Base-by-base conservation (phyloP, 2,888 invertebrate genomes). In the Eubasilissa splendida region DNA sequence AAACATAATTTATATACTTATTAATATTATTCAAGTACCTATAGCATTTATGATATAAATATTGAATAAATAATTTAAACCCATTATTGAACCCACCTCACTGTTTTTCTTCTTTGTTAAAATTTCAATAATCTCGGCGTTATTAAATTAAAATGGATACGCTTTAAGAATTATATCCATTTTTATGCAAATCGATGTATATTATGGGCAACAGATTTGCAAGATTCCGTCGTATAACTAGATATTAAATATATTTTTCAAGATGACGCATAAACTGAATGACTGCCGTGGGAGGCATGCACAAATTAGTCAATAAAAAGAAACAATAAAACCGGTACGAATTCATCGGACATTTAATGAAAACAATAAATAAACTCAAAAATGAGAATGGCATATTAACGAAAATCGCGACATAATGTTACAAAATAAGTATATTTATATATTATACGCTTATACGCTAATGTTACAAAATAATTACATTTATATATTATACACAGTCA, bases 81-180 rank as follows among this genome's bases (percentile, higher is more conserved):
- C 42, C 42, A 42, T 42, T 42, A 42, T 42, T 42, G 7, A 42
- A 63, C 11, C 33, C 11, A 63, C 31, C 12, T 31, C 31, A 10
- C 31, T 42, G 14, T 31, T 63, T 60, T 63, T 63, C 33, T 63
- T 31, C 10, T 63, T 22, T 31, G 31, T 3, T 9, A 63, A 63
- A 63, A 63, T 63, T 63, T 63, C 7, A 63, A 63, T 63, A 63
- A 63, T 63, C 63, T 11, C 5, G 63, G 31, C 63, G n/a, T 63
- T 63, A 33, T 63, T 31, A 8, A 63, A 33, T 11, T 12, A 63
- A 63, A 63, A 63, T 63, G 33, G 42, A 63, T 31, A 63, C 4
- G 63, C 63, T 63, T 63, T 68, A 58, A 58, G 50, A 50, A 68
- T 68, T 68, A 68, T 68, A 33, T n/a, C 50, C 33, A 14, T 68